A percentile compares a stretch with the other conserved stretches of the same genome.
These are phyloP conservation scores for Anthrax anthrax DNA, from an alignment of 2,888 invertebrate genomes.

Conservation along the genomic window DNA sequence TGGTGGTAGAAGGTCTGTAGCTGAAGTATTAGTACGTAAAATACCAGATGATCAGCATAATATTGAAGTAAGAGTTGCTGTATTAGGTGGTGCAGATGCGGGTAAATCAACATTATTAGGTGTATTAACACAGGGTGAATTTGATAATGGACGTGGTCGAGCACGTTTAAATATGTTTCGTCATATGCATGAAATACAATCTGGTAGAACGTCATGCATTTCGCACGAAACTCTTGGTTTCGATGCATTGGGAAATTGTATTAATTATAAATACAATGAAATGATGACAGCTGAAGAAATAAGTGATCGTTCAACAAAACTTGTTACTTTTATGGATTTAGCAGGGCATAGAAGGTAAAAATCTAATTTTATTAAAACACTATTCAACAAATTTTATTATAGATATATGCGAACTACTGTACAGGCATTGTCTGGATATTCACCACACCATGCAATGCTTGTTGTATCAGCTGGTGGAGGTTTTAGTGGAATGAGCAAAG, in stretches of 20 bases:
- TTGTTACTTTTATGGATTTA: constrained; percentile 89
- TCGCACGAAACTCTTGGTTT: constrained; percentile 96
- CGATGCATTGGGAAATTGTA: constrained; percentile 69
- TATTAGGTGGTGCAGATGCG: constrained; percentile 88
- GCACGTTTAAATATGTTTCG: constrained; percentile 91
- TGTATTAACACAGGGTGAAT: constrained; percentile 86
- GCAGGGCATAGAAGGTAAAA: constrained; percentile 76
- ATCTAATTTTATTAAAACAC: neutral
- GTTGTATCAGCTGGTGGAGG: constrained; percentile 73
- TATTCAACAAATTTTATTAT: neutral
- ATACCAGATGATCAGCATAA: constrained; percentile 76
- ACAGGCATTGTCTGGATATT: constrained; percentile 84
- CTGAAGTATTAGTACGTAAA: constrained; percentile 82
- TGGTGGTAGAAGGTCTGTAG: constrained; percentile 46
- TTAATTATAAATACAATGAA: constrained; percentile 79
- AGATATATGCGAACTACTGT: constrained; percentile 84
- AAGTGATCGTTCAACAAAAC: constrained; percentile 79
- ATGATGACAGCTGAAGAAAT: constrained; percentile 88
- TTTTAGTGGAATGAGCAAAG: constrained; percentile 68
- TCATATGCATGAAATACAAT: constrained; percentile 88
- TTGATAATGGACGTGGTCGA: constrained; percentile 90
- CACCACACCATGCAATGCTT: constrained; percentile 81
- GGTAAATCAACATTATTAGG: constrained; percentile 96
- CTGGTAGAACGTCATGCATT: constrained; percentile 87
- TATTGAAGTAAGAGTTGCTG: constrained; percentile 81